Percentiles rank a stretch among this genome's conserved stretches.
Conservation (phyloP, 2,888 invertebrate species). For the Drosophila cracens region DNA sequence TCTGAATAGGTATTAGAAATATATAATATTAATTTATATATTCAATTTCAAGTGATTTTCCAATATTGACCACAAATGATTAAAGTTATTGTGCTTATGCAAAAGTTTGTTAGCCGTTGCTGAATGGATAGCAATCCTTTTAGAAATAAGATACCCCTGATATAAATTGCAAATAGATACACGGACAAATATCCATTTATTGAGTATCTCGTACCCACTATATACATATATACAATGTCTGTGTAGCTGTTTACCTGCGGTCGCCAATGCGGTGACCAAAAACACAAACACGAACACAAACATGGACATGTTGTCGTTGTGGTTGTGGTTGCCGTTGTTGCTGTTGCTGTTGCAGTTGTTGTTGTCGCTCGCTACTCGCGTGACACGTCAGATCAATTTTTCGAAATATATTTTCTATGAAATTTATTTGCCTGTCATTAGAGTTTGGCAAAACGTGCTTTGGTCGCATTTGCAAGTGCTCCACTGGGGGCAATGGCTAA, state of each 20-base stretch:
- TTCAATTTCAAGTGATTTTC: background rate
- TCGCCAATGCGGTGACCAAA: conserved; percentile 19
- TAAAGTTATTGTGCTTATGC: background rate
- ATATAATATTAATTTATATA: background rate
- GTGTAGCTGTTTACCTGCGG: conserved; percentile 15
- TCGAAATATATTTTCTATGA: conserved; percentile 82
- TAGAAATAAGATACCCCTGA: conserved; percentile 20
- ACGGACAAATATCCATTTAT: conserved; percentile 33
- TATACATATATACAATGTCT: background rate
- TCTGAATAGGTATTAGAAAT: background rate
- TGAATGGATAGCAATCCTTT: conserved; percentile 32
- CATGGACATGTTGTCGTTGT: conserved; percentile 13
- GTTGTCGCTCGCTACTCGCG: conserved; percentile 56
- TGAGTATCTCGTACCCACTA: conserved; percentile 28
- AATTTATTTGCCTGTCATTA: conserved; percentile 83
- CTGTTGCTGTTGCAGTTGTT: conserved; percentile 1
- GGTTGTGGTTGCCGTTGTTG: background rate
- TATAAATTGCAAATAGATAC: conserved; percentile 34
- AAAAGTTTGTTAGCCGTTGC: background rate
- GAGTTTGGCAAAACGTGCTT: conserved; percentile 79
- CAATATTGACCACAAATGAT: no score
- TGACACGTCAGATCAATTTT: conserved; percentile 83
- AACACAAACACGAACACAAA: conserved; percentile 3
- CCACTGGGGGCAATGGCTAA: conserved; percentile 66
- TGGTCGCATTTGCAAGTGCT: conserved; percentile 76